Conservation (phyloP, 2,113 vertebrate species). For the Eretmochelys imbricata region DNA sequence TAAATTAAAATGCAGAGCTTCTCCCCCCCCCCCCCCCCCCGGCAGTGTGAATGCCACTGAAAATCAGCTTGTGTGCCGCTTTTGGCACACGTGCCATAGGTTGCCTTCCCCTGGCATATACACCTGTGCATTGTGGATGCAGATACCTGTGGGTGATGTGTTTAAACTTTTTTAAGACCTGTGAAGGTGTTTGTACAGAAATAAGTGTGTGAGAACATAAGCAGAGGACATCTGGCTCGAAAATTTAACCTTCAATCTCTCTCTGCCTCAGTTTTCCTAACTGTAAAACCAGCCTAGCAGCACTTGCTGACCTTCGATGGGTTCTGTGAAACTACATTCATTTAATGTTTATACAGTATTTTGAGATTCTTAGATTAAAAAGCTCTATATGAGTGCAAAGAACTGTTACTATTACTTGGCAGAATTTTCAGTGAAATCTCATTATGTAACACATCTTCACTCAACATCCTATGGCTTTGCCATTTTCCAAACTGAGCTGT, state of each 20-base stretch:
- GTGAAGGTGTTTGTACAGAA: not conserved
- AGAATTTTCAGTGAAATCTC: not conserved
- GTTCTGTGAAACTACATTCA: not conserved
- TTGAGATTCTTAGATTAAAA: not conserved
- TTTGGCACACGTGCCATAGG: too few species aligned
- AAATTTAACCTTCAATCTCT: not conserved
- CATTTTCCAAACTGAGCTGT: not conserved
- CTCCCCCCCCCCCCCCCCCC: too few species aligned
- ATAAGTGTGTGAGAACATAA: not conserved
- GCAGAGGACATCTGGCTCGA: not conserved
- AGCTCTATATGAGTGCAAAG: not conserved
- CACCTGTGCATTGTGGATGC: not conserved
- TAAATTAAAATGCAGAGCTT: too few species aligned
- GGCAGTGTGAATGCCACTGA: too few species aligned
- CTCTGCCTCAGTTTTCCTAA: accelerated
- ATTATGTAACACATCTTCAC: not conserved
- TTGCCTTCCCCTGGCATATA: not conserved
- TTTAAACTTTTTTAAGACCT: not conserved
- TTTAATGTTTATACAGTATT: not conserved
- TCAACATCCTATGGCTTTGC: not conserved
- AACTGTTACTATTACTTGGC: not conserved
- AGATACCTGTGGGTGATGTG: not conserved
- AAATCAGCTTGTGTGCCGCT: too few species aligned
- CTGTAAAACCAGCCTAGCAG: not conserved
- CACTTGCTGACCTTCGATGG: not conserved